phyloP scores from a whole-genome alignment of 2,797 vertebrate species.

The Argentina silus region DNA sequence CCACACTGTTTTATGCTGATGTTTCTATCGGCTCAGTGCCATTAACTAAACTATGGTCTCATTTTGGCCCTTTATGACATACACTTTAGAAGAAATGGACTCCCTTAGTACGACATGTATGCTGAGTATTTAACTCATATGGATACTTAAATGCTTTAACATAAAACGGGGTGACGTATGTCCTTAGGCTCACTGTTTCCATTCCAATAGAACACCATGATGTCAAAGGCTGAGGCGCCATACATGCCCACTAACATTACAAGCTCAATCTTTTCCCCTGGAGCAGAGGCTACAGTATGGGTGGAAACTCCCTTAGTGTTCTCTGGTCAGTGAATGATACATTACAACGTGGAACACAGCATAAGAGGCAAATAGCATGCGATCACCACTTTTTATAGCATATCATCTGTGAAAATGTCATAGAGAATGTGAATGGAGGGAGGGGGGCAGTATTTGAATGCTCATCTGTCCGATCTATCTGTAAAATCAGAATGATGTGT shows the following conservation, averaged over 20 bases:
- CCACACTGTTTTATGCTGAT: neutral
- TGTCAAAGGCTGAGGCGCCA: neutral
- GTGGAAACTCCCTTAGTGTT: neutral
- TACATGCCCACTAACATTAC: neutral
- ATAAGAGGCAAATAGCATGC: neutral
- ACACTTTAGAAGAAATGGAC: slow-evolving; percentile 25
- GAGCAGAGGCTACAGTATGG: neutral
- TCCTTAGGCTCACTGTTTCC: neutral
- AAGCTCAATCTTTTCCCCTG: neutral
- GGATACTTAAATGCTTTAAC: neutral
- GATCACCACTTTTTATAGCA: neutral
- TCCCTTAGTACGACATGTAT: slow-evolving; percentile 32
- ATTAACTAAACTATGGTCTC: slow-evolving; percentile 7
- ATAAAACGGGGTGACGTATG: neutral
- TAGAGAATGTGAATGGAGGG: neutral
- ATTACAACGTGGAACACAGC: neutral
- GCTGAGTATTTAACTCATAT: slow-evolving; percentile 31
- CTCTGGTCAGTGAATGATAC: neutral
- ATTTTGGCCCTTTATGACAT: slow-evolving; percentile 17
- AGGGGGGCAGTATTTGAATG: neutral
- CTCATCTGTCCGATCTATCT: neutral
- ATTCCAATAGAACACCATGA: neutral
- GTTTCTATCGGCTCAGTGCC: slow-evolving; percentile 8
- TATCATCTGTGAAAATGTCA: neutral
- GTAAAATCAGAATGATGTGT: neutral